Percentiles rank a stretch among this genome's conserved stretches.
Conservation (phyloP, 2,113 vertebrate species). For the Dromas ardeola region DNA sequence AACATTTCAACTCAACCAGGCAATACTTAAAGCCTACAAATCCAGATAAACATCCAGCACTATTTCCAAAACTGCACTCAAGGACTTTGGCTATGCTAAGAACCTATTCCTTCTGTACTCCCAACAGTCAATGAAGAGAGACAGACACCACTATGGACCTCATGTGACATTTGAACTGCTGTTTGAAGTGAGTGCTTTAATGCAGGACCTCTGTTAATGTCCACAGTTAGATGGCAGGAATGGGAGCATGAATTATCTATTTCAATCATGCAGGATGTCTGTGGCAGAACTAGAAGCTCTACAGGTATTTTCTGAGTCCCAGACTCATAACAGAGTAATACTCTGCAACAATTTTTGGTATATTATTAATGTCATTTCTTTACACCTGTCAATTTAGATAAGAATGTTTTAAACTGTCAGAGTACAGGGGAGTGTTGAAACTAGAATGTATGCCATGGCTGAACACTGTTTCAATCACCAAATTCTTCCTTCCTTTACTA, state of each 20-base stretch:
- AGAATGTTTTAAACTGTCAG: constrained; percentile 3
- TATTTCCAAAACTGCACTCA: not conserved
- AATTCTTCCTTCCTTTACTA: constrained; percentile 1
- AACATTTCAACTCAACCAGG: not conserved
- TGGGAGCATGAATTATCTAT: not conserved
- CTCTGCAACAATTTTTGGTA: not conserved
- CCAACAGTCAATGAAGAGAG: not conserved
- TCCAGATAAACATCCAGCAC: not conserved
- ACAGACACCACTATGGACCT: not conserved
- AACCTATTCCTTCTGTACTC: not conserved
- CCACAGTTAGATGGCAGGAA: not conserved
- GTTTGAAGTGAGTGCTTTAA: not conserved
- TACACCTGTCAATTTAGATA: constrained; percentile 3
- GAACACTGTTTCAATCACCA: not conserved
- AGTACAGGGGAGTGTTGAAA: not conserved
- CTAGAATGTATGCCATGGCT: not conserved
- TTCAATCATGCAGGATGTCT: not conserved
- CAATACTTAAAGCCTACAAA: not conserved
- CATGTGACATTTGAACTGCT: not conserved
- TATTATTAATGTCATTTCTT: not conserved
- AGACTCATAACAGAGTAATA: not conserved
- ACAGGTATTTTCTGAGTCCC: not conserved
- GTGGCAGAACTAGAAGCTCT: not conserved
- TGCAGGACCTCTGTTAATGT: not conserved
- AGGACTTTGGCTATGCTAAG: not conserved